These are phyloP conservation scores for Trachemys scripta DNA, from an alignment of 2,113 vertebrate genomes.

Conservation along the genomic window DNA sequence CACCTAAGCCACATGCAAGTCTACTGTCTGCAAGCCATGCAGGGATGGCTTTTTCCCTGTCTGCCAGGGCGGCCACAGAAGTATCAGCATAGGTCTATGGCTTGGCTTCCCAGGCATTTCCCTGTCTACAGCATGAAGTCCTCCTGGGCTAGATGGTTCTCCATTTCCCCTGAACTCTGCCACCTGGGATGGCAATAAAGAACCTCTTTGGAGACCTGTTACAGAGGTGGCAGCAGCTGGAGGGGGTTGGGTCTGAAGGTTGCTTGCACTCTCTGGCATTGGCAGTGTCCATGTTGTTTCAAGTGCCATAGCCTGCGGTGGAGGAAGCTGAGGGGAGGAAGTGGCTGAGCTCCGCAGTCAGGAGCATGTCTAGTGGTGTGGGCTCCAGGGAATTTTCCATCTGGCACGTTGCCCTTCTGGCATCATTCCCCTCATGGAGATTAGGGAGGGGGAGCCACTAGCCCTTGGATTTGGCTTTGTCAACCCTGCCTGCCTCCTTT, in stretches of 20 bases:
- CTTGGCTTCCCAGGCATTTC: not conserved
- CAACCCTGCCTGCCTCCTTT: not conserved
- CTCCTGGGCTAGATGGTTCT: too few species aligned
- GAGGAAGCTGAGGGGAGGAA: not conserved
- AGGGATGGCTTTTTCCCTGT: not conserved
- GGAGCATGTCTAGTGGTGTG: not conserved
- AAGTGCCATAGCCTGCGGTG: not conserved
- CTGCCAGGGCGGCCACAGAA: not conserved
- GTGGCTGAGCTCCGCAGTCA: not conserved
- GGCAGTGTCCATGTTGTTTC: not conserved
- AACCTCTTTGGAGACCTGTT: not conserved
- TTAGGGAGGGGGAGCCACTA: accelerated
- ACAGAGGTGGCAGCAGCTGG: not conserved
- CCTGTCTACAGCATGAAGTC: too few species aligned
- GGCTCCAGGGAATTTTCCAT: not conserved
- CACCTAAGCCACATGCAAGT: not conserved
- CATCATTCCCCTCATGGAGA: not conserved
- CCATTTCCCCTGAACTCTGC: not conserved
- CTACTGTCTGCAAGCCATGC: not conserved
- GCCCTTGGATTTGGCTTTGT: not conserved
- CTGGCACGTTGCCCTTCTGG: not conserved
- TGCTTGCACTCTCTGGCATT: not conserved
- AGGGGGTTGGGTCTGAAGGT: not conserved
- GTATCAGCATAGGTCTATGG: accelerated
- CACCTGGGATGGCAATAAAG: not conserved